These are phyloP conservation scores for Eristalis intricaria DNA, from an alignment of 2,888 invertebrate species.

Conservation along the genomic window DNA sequence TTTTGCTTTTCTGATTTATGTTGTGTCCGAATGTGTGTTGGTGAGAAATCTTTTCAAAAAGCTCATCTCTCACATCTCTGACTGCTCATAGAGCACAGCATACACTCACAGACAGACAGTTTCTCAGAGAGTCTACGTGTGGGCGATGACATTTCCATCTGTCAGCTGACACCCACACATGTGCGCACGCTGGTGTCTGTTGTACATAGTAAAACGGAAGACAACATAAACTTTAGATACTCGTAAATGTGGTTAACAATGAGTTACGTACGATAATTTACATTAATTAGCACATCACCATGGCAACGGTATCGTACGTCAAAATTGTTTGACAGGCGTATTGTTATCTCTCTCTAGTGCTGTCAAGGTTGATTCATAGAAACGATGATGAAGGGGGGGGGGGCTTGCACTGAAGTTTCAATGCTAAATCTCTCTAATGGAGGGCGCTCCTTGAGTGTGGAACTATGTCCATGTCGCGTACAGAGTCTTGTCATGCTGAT, in stretches of 20 bases:
- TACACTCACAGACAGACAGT: neutral
- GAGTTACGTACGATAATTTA: slow-evolving; percentile 50
- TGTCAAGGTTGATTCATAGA: neutral
- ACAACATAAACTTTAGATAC: slow-evolving; percentile 16
- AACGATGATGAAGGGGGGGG: neutral
- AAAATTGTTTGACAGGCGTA: slow-evolving; percentile 9
- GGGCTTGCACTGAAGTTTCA: neutral
- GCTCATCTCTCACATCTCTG: neutral
- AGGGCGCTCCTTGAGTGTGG: neutral
- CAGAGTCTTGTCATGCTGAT: no score
- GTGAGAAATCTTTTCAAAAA: neutral
- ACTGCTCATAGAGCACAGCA: neutral
- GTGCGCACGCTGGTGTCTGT: neutral
- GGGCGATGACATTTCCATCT: slow-evolving; percentile 35
- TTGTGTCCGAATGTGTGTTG: neutral
- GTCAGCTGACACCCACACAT: neutral
- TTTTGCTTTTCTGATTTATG: neutral
- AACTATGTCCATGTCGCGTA: neutral
- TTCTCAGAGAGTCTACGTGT: neutral
- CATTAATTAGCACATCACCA: slow-evolving; percentile 51
- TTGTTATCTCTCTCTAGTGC: slow-evolving; percentile 1
- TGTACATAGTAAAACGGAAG: neutral
- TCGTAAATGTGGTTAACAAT: slow-evolving; percentile 31
- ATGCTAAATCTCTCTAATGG: neutral
- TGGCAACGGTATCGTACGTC: slow-evolving; percentile 32